A percentile compares a stretch with the other conserved stretches of the same genome.
Evolutionary conservation across 2,113 vertebrate species (phyloP).

Genomic region (Dolichallabes microphthalmus): DNA sequence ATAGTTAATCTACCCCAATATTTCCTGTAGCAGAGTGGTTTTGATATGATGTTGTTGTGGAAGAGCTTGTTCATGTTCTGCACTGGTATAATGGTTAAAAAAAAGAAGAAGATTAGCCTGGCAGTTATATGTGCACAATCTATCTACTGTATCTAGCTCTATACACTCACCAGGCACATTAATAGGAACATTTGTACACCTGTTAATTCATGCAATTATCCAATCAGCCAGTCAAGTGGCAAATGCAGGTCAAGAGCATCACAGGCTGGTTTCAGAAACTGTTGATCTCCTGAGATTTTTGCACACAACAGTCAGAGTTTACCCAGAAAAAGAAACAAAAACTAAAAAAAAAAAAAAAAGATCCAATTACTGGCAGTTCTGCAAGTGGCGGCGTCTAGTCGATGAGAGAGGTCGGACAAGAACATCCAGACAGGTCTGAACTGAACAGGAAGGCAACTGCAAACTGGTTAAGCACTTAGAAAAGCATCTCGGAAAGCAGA

Average conservation of each 20-base stretch:
- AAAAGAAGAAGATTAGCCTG: background rate
- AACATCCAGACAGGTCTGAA: background rate
- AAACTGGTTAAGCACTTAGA: too few relatives aligned
- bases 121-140: background rate
- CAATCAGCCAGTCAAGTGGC: background rate
- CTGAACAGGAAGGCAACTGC: background rate
- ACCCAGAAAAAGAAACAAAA: background rate
- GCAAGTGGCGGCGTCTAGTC: background rate
- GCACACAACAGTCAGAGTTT: background rate
- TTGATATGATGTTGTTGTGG: background rate
- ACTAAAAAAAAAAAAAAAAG: background rate
- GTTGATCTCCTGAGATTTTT: background rate
- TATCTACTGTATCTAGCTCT: background rate
- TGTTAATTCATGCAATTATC: background rate
- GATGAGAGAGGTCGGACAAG: background rate
- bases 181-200: background rate
- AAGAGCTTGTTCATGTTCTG: background rate
- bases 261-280: background rate
- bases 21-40: background rate
- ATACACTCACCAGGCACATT: background rate
- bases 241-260: constrained; percentile 7
- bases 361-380: background rate
- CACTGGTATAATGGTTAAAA: background rate
- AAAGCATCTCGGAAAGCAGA: too few relatives aligned
- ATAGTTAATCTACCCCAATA: background rate